phyloP scores from a whole-genome alignment of 2,888 invertebrate genomes.

The Drosophila atripex region DNA sequence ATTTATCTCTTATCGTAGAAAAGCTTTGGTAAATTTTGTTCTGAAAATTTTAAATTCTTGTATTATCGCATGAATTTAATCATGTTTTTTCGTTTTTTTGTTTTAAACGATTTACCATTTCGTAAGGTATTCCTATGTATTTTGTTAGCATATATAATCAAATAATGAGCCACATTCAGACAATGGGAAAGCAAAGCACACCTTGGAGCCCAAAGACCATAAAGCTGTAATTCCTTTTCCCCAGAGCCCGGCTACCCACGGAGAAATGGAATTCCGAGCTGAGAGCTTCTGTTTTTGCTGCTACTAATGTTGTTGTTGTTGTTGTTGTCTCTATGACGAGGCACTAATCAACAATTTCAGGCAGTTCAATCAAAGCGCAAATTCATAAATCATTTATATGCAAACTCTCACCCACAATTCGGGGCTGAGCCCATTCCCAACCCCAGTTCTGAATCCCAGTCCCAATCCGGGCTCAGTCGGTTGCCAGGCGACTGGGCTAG shows the following conservation, averaged over 20 bases:
- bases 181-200: conserved; percentile 21
- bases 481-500: conserved; percentile 24
- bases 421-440: conserved; percentile 19
- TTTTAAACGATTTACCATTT: background rate
- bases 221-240: conserved; percentile 68
- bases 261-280: conserved; percentile 33
- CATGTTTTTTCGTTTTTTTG: background rate
- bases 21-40: background rate
- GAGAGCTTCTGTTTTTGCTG: conserved; percentile 10
- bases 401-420: conserved; percentile 39
- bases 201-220: conserved; percentile 20
- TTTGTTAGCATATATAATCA: conserved; percentile 42
- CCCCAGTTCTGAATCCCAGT: conserved; percentile 3
- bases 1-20: background rate
- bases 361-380: conserved; percentile 71
- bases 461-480: conserved; percentile 14
- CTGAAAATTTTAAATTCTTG: background rate
- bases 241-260: conserved; percentile 46
- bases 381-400: conserved; percentile 78
- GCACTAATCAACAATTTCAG: conserved; percentile 75
- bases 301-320: conserved; percentile 13
- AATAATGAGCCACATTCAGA: conserved; percentile 46
- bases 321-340: conserved; percentile 60
- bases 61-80: background rate
- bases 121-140: conserved; percentile 7